Conservation (phyloP, 2,113 vertebrate species). For the Pomatorhinus ruficollis region DNA sequence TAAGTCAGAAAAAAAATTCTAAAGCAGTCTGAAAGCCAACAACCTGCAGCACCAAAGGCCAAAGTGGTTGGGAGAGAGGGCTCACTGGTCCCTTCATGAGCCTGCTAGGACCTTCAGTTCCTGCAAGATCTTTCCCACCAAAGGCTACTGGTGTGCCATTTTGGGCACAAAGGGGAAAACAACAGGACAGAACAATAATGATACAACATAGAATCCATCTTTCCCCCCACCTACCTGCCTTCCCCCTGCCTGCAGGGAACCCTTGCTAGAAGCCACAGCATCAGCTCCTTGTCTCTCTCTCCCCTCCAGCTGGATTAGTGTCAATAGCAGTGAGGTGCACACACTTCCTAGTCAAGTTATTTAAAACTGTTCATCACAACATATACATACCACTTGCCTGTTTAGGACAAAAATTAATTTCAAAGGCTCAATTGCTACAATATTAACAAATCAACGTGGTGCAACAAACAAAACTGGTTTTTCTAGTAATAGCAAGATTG, state of each 20-base stretch:
- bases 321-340: background rate
- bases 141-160: background rate
- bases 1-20: background rate
- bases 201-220: background rate
- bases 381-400: rapidly evolving
- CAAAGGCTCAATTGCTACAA: background rate
- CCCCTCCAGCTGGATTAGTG: background rate
- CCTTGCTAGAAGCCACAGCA: background rate
- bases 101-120: background rate
- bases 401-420: background rate
- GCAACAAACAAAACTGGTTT: background rate
- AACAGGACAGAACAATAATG: background rate
- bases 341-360: background rate
- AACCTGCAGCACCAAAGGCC: background rate
- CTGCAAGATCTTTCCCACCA: background rate
- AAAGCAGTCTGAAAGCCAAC: background rate
- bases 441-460: background rate
- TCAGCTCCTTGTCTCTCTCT: background rate
- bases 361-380: background rate
- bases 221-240: background rate
- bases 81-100: rapidly evolving
- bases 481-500: background rate
- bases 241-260: background rate
- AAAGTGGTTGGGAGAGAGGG: background rate
- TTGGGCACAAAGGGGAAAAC: background rate